phyloP scores from a whole-genome alignment of 2,113 vertebrate species.

The Nyctibius bracteatus region DNA sequence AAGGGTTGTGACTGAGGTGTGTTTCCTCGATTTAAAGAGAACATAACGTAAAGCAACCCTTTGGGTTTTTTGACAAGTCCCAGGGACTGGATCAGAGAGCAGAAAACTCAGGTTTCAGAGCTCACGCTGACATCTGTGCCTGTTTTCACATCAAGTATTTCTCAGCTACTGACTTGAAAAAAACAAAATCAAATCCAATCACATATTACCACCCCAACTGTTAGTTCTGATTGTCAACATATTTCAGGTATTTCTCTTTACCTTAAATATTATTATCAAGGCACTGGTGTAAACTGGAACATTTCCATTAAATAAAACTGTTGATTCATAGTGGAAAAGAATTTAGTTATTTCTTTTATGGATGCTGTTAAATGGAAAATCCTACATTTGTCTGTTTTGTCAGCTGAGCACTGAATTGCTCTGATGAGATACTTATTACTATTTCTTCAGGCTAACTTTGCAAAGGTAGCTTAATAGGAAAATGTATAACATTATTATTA shows the following conservation, averaged over 20 bases:
- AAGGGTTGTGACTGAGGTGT: neutral
- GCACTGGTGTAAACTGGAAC: neutral
- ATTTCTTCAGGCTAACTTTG: conserved; percentile 1
- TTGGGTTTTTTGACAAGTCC: neutral
- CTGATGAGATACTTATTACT: neutral
- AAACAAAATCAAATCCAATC: neutral
- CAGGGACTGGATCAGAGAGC: neutral
- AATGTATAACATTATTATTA: conserved; percentile 3
- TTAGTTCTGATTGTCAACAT: neutral
- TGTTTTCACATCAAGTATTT: neutral
- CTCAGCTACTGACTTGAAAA: neutral
- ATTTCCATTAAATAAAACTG: neutral
- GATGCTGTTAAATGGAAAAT: neutral
- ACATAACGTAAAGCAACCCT: neutral
- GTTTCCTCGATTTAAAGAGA: neutral
- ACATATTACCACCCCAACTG: neutral
- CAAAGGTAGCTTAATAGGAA: neutral
- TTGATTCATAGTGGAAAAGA: neutral
- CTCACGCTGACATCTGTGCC: neutral
- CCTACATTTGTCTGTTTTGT: neutral
- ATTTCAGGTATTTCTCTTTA: neutral
- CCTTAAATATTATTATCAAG: neutral
- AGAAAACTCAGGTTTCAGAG: neutral
- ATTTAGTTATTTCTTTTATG: neutral
- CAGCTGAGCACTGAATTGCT: neutral